A percentile compares a stretch with the other conserved stretches of the same genome.
phyloP scores from a whole-genome alignment of 53 echinoderm and acorn worm species.

The Zoroaster sp. region DNA sequence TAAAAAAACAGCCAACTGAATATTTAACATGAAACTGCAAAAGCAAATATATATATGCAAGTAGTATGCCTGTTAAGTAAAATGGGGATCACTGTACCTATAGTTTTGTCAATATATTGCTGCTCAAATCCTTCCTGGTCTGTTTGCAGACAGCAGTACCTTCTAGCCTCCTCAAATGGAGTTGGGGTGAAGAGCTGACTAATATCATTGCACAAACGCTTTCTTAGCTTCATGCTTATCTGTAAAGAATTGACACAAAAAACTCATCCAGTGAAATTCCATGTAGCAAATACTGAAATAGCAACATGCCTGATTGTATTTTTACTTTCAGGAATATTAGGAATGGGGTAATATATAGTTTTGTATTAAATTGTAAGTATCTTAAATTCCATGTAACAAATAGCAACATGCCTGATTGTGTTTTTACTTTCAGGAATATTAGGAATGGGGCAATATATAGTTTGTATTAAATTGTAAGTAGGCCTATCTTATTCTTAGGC shows the following conservation, averaged over 20 bases:
- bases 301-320: too few species aligned
- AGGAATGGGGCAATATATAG: too few species aligned
- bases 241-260: background rate
- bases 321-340: background rate
- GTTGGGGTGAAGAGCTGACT: background rate
- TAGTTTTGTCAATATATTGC: background rate
- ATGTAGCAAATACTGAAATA: background rate
- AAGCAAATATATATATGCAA: too few species aligned
- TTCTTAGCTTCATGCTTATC: background rate
- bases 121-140: background rate
- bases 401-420: background rate
- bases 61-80: too few species aligned
- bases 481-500: too few species aligned
- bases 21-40: too few species aligned
- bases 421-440: background rate
- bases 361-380: too few species aligned
- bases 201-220: background rate
- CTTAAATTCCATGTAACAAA: background rate
- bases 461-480: too few species aligned
- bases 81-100: too few species aligned
- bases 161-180: background rate
- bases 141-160: background rate
- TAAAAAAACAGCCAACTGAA: too few species aligned
- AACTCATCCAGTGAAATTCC: background rate
- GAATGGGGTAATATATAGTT: background rate